These are phyloP conservation scores for Physocephala rufipes DNA, from an alignment of 2,888 invertebrate genomes.

Conservation along the genomic window DNA sequence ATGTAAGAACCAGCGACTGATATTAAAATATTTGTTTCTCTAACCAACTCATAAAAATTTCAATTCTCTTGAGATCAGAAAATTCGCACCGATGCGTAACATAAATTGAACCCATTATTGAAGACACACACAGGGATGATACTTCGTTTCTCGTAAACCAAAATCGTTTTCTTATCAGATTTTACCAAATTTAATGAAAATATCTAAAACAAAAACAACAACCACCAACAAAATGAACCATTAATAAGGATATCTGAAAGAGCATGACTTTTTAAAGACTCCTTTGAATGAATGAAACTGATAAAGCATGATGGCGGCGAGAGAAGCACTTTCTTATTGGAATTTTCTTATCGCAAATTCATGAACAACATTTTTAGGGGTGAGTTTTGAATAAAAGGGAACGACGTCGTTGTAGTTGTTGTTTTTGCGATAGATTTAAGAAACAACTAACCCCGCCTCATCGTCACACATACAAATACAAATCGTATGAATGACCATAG, in stretches of 20 bases:
- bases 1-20: too few relatives aligned
- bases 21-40: too few relatives aligned
- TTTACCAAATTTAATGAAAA: slow-evolving; percentile 2
- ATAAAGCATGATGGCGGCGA: background rate
- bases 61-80: too few relatives aligned
- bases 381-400: slow-evolving; percentile 48
- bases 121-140: too few relatives aligned
- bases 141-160: background rate
- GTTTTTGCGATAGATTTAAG: slow-evolving; percentile 23
- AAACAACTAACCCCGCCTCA: slow-evolving; percentile 30
- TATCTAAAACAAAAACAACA: background rate
- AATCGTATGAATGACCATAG: slow-evolving; percentile 2
- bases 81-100: background rate
- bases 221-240: too few relatives aligned
- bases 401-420: slow-evolving; percentile 22
- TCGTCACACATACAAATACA: background rate
- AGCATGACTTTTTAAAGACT: too few relatives aligned
- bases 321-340: slow-evolving; percentile 59
- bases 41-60: too few relatives aligned
- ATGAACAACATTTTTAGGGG: slow-evolving; percentile 43
- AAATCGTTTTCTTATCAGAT: slow-evolving; percentile 26
- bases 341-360: slow-evolving; percentile 45
- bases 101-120: slow-evolving; percentile 6
- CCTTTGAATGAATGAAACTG: background rate
- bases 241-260: slow-evolving; percentile 15